Percentiles rank a stretch among this genome's conserved stretches.
These are phyloP conservation scores for Drosophila azteca DNA, from an alignment of 1,140 invertebrate species.

Conservation along the genomic window DNA sequence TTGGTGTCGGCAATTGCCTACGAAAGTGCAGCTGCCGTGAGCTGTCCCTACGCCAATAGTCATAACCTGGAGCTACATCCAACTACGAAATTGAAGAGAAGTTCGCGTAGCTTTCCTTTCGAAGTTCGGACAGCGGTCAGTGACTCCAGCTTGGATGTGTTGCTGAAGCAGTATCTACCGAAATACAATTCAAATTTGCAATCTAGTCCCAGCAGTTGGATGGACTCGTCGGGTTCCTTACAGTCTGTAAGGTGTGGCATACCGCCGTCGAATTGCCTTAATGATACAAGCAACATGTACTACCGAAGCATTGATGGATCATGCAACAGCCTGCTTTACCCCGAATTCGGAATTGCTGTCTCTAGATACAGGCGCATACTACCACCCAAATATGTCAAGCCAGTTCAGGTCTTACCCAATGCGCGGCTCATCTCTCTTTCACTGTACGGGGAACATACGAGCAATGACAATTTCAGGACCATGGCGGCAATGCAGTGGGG, in stretches of 20 bases:
- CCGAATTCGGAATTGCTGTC: conserved; percentile 89
- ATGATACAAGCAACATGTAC: conserved; percentile 84
- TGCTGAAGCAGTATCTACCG: conserved; percentile 52
- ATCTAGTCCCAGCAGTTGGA: conserved; percentile 19
- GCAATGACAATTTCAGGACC: conserved; percentile 88
- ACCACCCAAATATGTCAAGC: conserved; percentile 88
- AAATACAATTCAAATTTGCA: conserved; percentile 30
- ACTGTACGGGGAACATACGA: conserved; percentile 87
- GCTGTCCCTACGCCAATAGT: conserved; percentile 43
- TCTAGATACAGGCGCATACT: conserved; percentile 89
- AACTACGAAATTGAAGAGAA: conserved; percentile 27
- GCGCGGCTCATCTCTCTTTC: conserved; percentile 89
- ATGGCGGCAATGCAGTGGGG: conserved; percentile 93
- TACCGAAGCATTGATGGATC: conserved; percentile 93
- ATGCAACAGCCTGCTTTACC: conserved; percentile 92
- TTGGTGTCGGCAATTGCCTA: background rate
- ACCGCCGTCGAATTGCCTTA: conserved; percentile 61
- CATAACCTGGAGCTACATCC: conserved; percentile 1
- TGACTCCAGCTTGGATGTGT: conserved; percentile 48
- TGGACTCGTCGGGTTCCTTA: background rate
- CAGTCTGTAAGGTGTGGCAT: conserved; percentile 53
- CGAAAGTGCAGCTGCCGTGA: conserved; percentile 3
- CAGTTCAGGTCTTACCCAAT: conserved; percentile 87
- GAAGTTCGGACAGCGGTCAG: conserved; percentile 36
- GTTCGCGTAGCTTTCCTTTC: conserved; percentile 2